Base-by-base conservation (phyloP, 1,140 invertebrate genomes). In the Prorops nasuta region DNA sequence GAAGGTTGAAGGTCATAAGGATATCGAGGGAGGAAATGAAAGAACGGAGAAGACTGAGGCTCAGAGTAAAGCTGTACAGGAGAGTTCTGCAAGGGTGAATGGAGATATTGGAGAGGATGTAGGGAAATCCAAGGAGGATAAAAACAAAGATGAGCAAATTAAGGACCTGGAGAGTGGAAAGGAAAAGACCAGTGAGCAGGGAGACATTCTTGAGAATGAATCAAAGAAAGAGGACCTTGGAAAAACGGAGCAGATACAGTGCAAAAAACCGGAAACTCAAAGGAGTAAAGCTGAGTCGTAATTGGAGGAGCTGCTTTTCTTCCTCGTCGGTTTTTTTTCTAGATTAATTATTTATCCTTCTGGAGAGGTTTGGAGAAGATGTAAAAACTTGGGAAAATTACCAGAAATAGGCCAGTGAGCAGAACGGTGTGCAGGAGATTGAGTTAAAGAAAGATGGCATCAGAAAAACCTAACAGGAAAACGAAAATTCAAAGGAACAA, bases 201-300 rank as follows among this genome's bases (percentile, higher is more conserved):
- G 7, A 35, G 51, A 20, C 49, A 35, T 56, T 47, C 36, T 42
- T 50, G 36, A 49, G 55, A 48, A 44, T 44, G 50, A 68, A 44
- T 38, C 51, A 20, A 50, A 63, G 19, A 66, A 49, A 18, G 63
- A 67, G 10, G 22, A 46, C 16, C 22, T 46, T 19, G 28, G 28
- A 14, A 56, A 34, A 74, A 53, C 21, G 1, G 63, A 71, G n/a
- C 65, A 69, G 49, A 55, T 65, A 51, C 67, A 66, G 56, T 57
- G 44, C 12, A 74, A 70, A 32, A 74, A 67, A 32, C 57, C 57
- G 6, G 72, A 77, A 19, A 50, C 51, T 14, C 66, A 69, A 41
- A 68, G 57, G 31, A 69, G 54, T 42, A 72, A 74, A 52, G 56
- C 56, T 10, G 72, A 76, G 34, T 69, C 71, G 54, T 75, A 76